Evolutionary conservation across 2,797 vertebrate genomes (phyloP), one percentile per base, ranked within the genome.

Genomic region (Eulemur rubriventer): DNA sequence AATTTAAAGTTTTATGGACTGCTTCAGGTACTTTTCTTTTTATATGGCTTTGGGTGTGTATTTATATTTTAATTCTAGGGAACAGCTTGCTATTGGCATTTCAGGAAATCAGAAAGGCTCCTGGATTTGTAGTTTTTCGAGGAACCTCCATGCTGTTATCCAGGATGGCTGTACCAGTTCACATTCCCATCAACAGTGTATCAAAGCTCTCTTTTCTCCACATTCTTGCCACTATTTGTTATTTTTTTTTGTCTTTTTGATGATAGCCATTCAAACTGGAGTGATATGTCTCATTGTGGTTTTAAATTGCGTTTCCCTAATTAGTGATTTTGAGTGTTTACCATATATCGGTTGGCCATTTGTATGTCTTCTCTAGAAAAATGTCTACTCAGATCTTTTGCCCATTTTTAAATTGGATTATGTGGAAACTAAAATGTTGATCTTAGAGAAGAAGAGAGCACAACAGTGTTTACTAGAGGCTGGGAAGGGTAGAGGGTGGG

Each of bases 41-140:
- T 4, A 88, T 96, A 97, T 97, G 72, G 89, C 28, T 95, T 0
- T 69, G 24, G 26, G 69, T 86, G 80, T 95, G 38, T 88, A 55
- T 70, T 87, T 95, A 48, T 65, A 92, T 97, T 98, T 95, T 96
- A 81, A 96, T 95, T 96, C 41, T 89, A 69, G 14, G 75, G 24
- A 90, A 90, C 41, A 87, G 61, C 46, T 90, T 93, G 50, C 83
- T 96, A 90, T 43, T 95, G 55, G 35, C 52, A 73, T 94, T 97
- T 96, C 73, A 86, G 46, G 85, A 86, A 80, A 61, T 76, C 41
- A 33, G 85, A 59, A 48, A 69, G 1, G 7, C 26, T 63, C 10
- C 38, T 57, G 69, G 30, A 76, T 55, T 46, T 55, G 76, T 38
- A 79, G n/a, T 38, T 55, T 78, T 79, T 16, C 7, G n/a, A 55